These are phyloP conservation scores for Erithacus rubecula DNA, from an alignment of 2,797 vertebrate species.

Conservation along the genomic window DNA sequence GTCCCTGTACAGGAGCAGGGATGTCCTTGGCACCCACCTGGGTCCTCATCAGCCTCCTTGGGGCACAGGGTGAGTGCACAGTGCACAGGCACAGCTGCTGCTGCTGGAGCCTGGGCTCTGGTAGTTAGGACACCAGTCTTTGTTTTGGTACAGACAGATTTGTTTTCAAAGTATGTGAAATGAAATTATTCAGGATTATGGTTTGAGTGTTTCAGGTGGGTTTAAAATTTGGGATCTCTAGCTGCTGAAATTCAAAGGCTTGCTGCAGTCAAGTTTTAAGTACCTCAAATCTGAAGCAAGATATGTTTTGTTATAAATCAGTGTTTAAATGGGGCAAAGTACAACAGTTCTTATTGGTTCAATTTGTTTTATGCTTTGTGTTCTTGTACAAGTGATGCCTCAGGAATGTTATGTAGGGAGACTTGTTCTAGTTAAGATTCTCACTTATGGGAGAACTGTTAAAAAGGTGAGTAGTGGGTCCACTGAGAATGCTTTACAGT, in stretches of 20 bases:
- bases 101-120: not conserved
- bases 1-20: slow-evolving; percentile 76
- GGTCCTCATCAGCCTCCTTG: slow-evolving; percentile 76
- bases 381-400: not conserved
- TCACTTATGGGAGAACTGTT: not conserved
- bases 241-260: not conserved
- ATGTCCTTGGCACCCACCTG: slow-evolving; percentile 76
- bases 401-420: not conserved
- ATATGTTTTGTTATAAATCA: not conserved
- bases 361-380: not conserved
- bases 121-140: not conserved
- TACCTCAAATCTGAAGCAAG: not conserved
- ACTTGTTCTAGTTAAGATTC: not conserved
- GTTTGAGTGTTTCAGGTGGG: not conserved
- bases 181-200: not conserved
- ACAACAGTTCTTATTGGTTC: not conserved
- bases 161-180: not conserved
- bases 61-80: slow-evolving; percentile 84
- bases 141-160: not conserved
- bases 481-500: not conserved
- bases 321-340: not conserved
- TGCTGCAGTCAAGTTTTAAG: not conserved
- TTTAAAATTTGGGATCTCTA: not conserved
- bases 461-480: not conserved
- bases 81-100: not conserved